Base-by-base conservation (phyloP, 1,140 invertebrate species). In the Neelides sp. region DNA sequence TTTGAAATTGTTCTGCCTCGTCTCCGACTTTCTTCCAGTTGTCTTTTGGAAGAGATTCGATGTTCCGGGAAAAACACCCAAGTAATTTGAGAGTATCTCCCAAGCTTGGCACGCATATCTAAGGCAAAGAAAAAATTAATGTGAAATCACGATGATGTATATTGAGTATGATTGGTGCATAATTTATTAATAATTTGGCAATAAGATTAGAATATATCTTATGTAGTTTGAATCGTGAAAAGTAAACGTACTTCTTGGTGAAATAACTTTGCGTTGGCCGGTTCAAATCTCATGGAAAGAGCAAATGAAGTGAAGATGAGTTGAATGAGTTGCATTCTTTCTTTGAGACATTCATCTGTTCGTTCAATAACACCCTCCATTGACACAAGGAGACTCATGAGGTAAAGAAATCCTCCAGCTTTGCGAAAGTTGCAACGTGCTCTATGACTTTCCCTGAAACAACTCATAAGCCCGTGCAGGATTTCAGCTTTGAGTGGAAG, bases 221-320 rank as follows among this genome's bases (percentile, higher is more conserved):
- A 47, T 32, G 10, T 47, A 41, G 30, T 19, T 35, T 12, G n/a
- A n/a, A n/a, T n/a, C n/a, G n/a, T n/a, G n/a, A n/a, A n/a, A n/a
- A n/a, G n/a, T n/a, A n/a, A n/a, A 63, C 65, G 65, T 66, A 89
- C 85, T 76, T 98, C 93, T 49, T 88, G 82, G 63, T 93, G 81
- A 75, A 98, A 98, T 71, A 94, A 94, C 66, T 95, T 95, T 0
- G 94, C 94, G 72, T 98, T 99, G 2, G 92, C 92, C 2, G 95
- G 95, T 70, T 98, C 95, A 68, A 94, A 98, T 62, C 95, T 74
- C 93, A 98, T 98, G 2, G 93, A 92, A 2, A 93, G 89, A 52
- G 88, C 97, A 96, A 17, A 97, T 88, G 23, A 89, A 79, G 57
- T 87, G 80, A 48, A 98, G 69, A 28, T 92, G 64, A 28, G 30